These are phyloP conservation scores for Drosophila atroscutellata DNA, from an alignment of 2,888 invertebrate genomes.

Conservation along the genomic window DNA sequence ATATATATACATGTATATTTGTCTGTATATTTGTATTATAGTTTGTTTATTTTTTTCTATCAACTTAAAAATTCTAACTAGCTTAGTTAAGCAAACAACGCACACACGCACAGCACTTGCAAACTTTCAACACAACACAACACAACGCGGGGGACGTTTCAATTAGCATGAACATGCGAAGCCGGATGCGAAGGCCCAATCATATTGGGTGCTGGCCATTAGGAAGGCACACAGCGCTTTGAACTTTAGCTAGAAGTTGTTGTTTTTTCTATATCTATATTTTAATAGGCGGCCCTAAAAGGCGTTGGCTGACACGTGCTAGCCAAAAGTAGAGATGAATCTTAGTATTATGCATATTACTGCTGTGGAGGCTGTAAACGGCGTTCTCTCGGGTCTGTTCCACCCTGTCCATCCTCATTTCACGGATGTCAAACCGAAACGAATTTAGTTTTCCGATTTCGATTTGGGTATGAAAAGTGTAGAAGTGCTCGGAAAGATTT, in stretches of 20 bases:
- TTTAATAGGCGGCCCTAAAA: neutral
- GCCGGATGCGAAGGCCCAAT: constrained; percentile 76
- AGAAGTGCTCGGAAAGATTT: too few species aligned
- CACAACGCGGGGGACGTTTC: constrained; percentile 67
- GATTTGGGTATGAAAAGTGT: too few species aligned
- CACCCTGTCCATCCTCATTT: too few species aligned
- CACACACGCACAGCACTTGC: constrained; percentile 45
- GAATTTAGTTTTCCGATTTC: too few species aligned
- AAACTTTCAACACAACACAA: constrained; percentile 57
- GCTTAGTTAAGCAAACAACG: constrained; percentile 70
- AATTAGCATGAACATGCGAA: constrained; percentile 78
- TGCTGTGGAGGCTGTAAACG: neutral
- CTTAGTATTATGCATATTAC: neutral
- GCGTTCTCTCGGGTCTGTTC: neutral
- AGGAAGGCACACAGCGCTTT: constrained; percentile 45
- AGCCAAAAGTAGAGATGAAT: neutral
- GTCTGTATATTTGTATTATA: neutral
- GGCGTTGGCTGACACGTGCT: constrained; percentile 19
- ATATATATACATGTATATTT: neutral
- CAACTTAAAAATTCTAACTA: constrained; percentile 78
- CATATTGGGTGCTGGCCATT: constrained; percentile 57
- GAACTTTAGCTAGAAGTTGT: constrained; percentile 45
- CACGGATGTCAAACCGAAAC: too few species aligned
- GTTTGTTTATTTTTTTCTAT: constrained; percentile 35
- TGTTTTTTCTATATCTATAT: neutral